phyloP scores from a whole-genome alignment of 2,797 vertebrate species.

The Eidolon dupreanum region DNA sequence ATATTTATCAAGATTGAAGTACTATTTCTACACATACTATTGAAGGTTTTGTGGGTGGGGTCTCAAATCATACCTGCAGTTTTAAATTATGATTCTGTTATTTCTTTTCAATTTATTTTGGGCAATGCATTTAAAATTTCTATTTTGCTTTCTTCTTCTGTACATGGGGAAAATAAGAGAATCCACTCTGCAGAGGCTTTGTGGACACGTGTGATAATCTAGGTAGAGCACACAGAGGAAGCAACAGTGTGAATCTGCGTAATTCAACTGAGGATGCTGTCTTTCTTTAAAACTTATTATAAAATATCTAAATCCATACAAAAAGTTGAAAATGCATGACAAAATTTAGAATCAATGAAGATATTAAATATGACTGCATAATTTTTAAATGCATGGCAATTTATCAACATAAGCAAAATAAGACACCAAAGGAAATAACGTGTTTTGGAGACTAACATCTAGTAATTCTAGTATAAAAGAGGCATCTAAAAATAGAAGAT shows the following conservation, averaged over 20 bases:
- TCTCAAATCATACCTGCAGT: not conserved
- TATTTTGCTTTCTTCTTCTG: not conserved
- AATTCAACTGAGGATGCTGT: not conserved
- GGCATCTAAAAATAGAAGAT: not conserved
- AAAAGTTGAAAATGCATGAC: not conserved
- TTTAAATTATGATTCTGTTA: not conserved
- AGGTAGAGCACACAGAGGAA: not conserved
- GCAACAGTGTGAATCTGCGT: not conserved
- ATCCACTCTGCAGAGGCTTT: not conserved
- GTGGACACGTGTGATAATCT: not conserved
- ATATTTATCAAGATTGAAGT: not conserved
- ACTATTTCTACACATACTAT: not conserved
- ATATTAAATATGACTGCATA: not conserved
- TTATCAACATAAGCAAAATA: not conserved
- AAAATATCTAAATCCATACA: not conserved
- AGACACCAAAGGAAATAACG: not conserved
- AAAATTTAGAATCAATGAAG: not conserved
- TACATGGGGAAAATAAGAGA: not conserved
- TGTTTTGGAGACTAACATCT: not conserved
- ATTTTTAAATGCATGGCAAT: not conserved
- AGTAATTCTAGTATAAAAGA: not conserved
- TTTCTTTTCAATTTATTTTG: not conserved
- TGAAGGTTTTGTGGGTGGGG: not conserved
- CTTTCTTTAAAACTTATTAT: not conserved
- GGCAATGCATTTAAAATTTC: not conserved